Evolutionary conservation across 2,113 vertebrate species (phyloP), one percentile per base, ranked within the genome.

Genomic region (Campylorhamphus procurvoides): DNA sequence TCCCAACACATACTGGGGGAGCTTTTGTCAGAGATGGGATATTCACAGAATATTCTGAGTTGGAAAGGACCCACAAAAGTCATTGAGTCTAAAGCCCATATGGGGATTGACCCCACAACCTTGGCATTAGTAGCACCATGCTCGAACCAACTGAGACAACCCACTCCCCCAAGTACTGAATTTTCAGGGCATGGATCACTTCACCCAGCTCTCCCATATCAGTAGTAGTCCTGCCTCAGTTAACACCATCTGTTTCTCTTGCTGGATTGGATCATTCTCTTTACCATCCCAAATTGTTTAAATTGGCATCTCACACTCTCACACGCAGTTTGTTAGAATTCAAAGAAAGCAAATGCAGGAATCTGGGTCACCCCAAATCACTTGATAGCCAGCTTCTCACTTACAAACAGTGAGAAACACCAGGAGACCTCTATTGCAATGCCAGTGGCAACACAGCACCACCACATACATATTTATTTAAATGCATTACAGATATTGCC

Each of bases 1-100:
- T 74, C 31, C 29, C 33, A 74, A 0, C 2, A 24, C 52, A 27
- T 14, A 10, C 4, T 3, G 8, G 14, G 18, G 18, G 1, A 63
- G 13, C 17, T 29, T 47, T 66, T 84, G 50, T 47, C 56, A 66
- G 73, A 81, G 35, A 23, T 12, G 17, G 83, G 59, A 37, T 37
- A 37, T 35, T 59, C 58, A 37, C 58, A 59, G 58, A 59, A 37
- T 59, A 59, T 59, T 37, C 25, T 35, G 58, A 37, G n/a, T 59
- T 59, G 23, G n/a, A 59, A 37, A 23, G n/a, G 20, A 59, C n/a
- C n/a, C 58, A 59, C 58, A 25, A 59, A 35, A 23, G 24, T 35
- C n/a, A 35, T 35, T n/a, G 35, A 35, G 23, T 52, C 50, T 59
- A 25, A 59, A 37, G n/a, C n/a, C 58, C n/a, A 59, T 37, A 25